Evolutionary conservation across 37 sponge, comb jelly and placozoan species (phyloP).

Genomic region (Haliclona indistincta): DNA sequence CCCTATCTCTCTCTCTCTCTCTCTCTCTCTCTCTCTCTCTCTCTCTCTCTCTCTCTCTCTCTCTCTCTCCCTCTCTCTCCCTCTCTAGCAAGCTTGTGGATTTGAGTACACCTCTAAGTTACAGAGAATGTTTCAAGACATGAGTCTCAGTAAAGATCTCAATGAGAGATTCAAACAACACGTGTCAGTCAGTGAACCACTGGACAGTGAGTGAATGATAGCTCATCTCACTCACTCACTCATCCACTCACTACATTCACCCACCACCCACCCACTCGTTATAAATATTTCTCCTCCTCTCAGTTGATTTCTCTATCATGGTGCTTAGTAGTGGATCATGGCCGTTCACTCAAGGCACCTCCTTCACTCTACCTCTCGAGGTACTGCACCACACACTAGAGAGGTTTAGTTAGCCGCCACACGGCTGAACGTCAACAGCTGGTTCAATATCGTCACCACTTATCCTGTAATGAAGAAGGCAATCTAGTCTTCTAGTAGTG

Average conservation of each 20-base stretch:
- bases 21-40: background rate
- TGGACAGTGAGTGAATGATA: slow-evolving; percentile 57
- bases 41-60: background rate
- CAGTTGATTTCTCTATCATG: slow-evolving; percentile 94
- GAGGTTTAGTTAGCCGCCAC: too few relatives aligned
- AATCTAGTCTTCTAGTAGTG: too few relatives aligned
- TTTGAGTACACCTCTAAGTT: slow-evolving; percentile 99
- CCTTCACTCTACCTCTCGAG: slow-evolving; percentile 78
- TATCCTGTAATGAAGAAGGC: too few relatives aligned
- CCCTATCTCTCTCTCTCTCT: background rate
- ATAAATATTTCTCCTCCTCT: background rate
- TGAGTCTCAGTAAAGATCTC: slow-evolving; percentile 90
- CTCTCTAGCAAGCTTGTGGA: slow-evolving; percentile 79
- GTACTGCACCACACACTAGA: too few relatives aligned
- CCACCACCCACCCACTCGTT: too few relatives aligned
- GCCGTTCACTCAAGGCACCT: slow-evolving; percentile 88
- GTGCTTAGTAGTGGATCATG: slow-evolving; percentile 95
- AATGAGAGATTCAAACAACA: slow-evolving; percentile 85
- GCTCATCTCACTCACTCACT: background rate
- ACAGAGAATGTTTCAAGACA: slow-evolving; percentile 99
- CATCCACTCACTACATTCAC: background rate
- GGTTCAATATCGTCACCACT: too few relatives aligned
- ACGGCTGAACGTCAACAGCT: too few relatives aligned
- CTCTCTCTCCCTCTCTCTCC: background rate
- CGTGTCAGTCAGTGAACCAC: slow-evolving; percentile 29